Base-by-base conservation (phyloP, 2,797 vertebrate genomes). In the Danio tinwini region DNA sequence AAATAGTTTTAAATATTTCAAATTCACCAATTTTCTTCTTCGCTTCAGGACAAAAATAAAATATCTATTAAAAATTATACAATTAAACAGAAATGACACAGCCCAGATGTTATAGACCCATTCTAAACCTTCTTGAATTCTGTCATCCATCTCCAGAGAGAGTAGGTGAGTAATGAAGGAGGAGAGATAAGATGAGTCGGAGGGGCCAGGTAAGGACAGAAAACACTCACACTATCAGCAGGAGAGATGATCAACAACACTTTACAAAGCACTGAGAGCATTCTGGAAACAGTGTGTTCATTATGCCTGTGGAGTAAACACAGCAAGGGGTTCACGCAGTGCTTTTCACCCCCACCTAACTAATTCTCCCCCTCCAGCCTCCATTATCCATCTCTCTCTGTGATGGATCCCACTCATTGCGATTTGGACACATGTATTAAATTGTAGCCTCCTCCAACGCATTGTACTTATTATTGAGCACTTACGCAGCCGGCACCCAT, bases 401-500 rank as follows among this genome's bases (percentile, higher is more conserved):
- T 73, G 81, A 74, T 80, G 80, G 77, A 80, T 84, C 77, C 80
- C 80, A 76, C 77, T 71, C 65, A 83, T 78, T 83, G 74, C 13
- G 45, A 44, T 78, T 67, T 74, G 63, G 71, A 81, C 58, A 76
- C 74, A 61, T 64, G 71, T 83, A 75, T 69, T 61, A 63, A 83
- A 76, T 83, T 61, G 56, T 62, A 68, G 49, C 62, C 73, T 45
- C 81, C 17, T 49, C 59, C 44, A 47, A 67, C 17, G 17, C 53
- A 29, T 56, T 45, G 2, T 45, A 44, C 50, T 76, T 56, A 55
- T 56, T 67, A 76, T 44, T 71, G 68, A 53, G 68, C 62, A 37
- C 62, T 67, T 19, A 45, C 62, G 56, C 44, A 50, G 14, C 21
- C 19, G 42, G 45, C 0, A 0, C 9, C 19, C 10, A 13, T 7